These are phyloP conservation scores for Phlogophora meticulosa DNA, from an alignment of 2,888 invertebrate genomes.

Conservation along the genomic window DNA sequence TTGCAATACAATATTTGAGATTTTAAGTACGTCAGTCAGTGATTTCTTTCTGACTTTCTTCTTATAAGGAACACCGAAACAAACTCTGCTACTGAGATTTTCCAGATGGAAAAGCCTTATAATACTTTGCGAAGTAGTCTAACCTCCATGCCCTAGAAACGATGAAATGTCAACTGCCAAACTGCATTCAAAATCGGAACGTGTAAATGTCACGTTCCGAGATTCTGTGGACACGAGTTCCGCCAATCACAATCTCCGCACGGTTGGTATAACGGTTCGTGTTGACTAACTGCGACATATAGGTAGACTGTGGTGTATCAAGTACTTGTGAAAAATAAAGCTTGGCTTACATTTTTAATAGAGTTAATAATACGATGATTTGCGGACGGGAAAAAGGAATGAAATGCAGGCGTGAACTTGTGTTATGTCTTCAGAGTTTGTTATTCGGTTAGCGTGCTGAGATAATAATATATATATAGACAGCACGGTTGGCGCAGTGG, in stretches of 20 bases:
- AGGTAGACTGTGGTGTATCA: not conserved
- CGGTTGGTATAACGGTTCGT: not conserved
- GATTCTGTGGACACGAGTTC: not conserved
- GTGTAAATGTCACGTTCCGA: constrained; percentile 19
- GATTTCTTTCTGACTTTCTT: too few relatives aligned
- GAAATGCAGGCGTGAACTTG: not conserved
- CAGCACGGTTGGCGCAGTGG: too few relatives aligned
- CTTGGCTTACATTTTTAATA: constrained; percentile 20
- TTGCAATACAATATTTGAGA: too few relatives aligned
- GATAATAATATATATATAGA: too few relatives aligned
- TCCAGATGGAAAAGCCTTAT: too few relatives aligned
- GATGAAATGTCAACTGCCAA: constrained; percentile 6
- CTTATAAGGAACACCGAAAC: too few relatives aligned
- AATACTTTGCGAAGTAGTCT: too few relatives aligned
- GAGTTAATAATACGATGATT: constrained; percentile 21
- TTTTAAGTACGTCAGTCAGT: too few relatives aligned
- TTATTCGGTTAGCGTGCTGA: not conserved
- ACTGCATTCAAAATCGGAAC: constrained; percentile 25
- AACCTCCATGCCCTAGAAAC: not conserved
- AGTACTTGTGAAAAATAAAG: not conserved
- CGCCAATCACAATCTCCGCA: constrained; percentile 1
- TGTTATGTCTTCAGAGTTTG: not conserved
- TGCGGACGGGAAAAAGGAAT: not conserved
- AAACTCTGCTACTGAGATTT: too few relatives aligned
- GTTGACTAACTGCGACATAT: constrained; percentile 12